Evolutionary conservation across 2,888 invertebrate genomes (phyloP), one percentile per base, ranked within the genome.

Genomic region (Lithophane ornitopus): DNA sequence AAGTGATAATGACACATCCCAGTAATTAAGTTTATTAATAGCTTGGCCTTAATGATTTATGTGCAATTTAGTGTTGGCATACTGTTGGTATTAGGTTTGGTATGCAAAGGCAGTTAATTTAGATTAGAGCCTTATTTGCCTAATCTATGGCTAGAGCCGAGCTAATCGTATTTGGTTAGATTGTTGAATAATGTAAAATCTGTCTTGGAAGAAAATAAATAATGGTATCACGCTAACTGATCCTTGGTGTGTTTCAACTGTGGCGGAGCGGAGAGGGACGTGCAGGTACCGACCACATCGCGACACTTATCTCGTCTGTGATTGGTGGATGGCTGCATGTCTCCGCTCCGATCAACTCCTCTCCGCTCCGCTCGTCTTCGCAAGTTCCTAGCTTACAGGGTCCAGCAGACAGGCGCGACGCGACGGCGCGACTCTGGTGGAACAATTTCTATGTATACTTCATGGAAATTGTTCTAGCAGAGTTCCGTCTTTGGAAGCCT

Each of bases 1-100:
- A 72, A 74, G 63, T 67, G 82, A 79, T 82, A 82, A 82, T 78
- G 76, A 70, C 44, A 74, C 79, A 61, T 75, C 8, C 73, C 16
- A 79, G 73, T 76, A 74, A 85, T 82, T 76, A 69, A 19, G 66
- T 56, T 66, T 84, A 84, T 69, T 85, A 67, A 85, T 85, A 79
- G 69, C 56, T 56, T 75, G 74, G 69, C 59, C 61, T 72, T 70
- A 59, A 76, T 80, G 70, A 82, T 73, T 65, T 61, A 76, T 71
- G 81, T 77, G 70, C 58, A 63, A 73, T 82, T 82, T 67, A 28
- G 39, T 72, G 61, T 54, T 39, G 34, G 41, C 49, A 34, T 34
- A 19, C 11, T 19, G 7, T 49, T 19, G 49, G 19, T 49, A 49
- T 59, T 76, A 12, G 16, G n/a, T 19, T 54, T 66, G 58, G 41